Conservation (phyloP, 2,113 vertebrate species). For the Oophaga pumilio region DNA sequence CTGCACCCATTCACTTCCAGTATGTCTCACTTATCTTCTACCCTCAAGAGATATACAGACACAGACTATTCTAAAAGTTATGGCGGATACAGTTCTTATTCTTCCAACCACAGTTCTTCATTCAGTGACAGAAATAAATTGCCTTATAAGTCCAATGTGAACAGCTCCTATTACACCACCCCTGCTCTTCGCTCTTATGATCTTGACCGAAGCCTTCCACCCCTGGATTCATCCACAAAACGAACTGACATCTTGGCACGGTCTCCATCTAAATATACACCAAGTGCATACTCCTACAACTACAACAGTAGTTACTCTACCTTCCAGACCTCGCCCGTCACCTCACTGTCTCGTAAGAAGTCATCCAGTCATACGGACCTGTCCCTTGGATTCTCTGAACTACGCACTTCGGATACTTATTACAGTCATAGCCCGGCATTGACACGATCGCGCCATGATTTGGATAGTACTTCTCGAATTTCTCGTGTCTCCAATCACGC, state of each 20-base stretch:
- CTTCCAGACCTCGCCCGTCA: constrained; percentile 17
- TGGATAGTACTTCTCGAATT: background rate
- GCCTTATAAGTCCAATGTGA: constrained; percentile 19
- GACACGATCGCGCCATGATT: constrained; percentile 15
- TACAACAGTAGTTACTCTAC: constrained; percentile 35
- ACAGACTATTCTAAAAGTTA: constrained; percentile 43
- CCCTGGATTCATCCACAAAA: constrained; percentile 26
- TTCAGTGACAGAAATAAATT: constrained; percentile 39
- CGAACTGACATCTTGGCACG: constrained; percentile 36
- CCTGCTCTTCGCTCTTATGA: constrained; percentile 32
- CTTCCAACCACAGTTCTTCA: constrained; percentile 31
- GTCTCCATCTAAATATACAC: constrained; percentile 37
- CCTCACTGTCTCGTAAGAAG: constrained; percentile 46
- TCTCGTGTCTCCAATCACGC: background rate
- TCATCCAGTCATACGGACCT: constrained; percentile 51
- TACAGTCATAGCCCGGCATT: constrained; percentile 26
- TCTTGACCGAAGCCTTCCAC: constrained; percentile 44
- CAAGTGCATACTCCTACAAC: constrained; percentile 8
- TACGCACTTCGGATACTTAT: constrained; percentile 44
- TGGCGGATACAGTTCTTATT: constrained; percentile 7
- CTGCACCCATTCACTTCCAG: background rate
- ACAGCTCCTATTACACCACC: constrained; percentile 21
- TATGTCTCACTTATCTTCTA: constrained; percentile 45
- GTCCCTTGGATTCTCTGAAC: constrained; percentile 43
- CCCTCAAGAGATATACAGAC: constrained; percentile 48